Base-by-base conservation (phyloP, 2,113 vertebrate genomes). In the Clarias batrachus region DNA sequence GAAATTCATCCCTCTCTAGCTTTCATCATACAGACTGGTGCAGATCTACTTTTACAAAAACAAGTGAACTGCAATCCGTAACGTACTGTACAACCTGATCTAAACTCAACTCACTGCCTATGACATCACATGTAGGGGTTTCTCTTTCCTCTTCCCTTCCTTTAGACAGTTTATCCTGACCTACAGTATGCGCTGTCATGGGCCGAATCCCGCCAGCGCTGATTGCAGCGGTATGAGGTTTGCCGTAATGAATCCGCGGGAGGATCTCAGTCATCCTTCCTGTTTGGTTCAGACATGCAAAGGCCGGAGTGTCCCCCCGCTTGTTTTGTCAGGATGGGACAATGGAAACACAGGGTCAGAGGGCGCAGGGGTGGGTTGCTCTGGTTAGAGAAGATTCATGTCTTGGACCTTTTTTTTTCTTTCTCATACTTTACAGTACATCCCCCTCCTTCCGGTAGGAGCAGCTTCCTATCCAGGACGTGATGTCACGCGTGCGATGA, bases 401-500 rank as follows among this genome's bases (percentile, higher is more conserved):
- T 93, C 54, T 82, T 81, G 88, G 91, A 94, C 91, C 88, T 90
- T 89, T 90, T 85, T 81, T 81, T 73, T 86, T 54, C 63, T 48
- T 86, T 37, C 63, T 48, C 82, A 76, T 33, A 86, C 48, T 57
- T 54, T 71, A 19, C 33, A 37, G 33, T 37, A 37, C 57, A 87
- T 41, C 16, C 19, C 87, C 84, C 8, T 85, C 14, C 17, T 89
- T 92, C 78, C 82, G 86, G 70, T 70, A 65, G 86, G 70, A 87
- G 86, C 85, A 92, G 90, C 68, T 91, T 95, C 94, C 94, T 94
- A 92, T 92, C 82, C 92, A 94, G 93, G 94, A 95, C 93, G 90
- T 91, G 91, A 93, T 83, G 87, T 88, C 86, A 90, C 27, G 23
- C 14, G 30, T 57, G 68, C 85, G 87, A 94, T 93, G 92, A 95